phyloP scores from a whole-genome alignment of 2,888 invertebrate species.

The Aphelenchoides bicaudatus region DNA sequence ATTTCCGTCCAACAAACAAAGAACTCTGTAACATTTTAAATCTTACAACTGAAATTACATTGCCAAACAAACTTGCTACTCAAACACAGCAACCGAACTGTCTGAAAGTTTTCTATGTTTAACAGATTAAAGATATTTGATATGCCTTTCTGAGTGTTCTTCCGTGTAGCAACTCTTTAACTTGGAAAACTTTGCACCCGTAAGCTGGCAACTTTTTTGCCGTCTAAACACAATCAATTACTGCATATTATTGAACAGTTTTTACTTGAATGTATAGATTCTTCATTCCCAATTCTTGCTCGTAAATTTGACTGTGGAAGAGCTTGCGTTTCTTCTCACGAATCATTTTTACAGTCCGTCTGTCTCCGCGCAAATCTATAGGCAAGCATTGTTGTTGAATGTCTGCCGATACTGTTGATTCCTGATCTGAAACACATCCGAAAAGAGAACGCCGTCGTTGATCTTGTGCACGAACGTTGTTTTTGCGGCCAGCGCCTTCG shows the following conservation, averaged over 20 bases:
- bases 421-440: conserved; percentile 54
- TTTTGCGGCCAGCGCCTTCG: conserved; percentile 24
- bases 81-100: conserved; percentile 67
- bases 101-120: conserved; percentile 61
- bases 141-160: conserved; percentile 68
- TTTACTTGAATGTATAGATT: conserved; percentile 66
- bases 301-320: conserved; percentile 69
- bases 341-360: conserved; percentile 67
- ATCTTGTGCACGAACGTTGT: conserved; percentile 15
- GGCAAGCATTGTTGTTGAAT: conserved; percentile 67
- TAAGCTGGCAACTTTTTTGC: conserved; percentile 68
- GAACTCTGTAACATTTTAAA: no score
- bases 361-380: conserved; percentile 66
- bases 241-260: background rate
- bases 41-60: no score
- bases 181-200: conserved; percentile 68
- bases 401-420: conserved; percentile 63
- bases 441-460: conserved; percentile 28
- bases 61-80: no score
- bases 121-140: conserved; percentile 7
- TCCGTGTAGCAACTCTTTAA: conserved; percentile 68
- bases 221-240: conserved; percentile 61
- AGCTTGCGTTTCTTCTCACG: conserved; percentile 69
- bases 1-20: conserved; percentile 68
- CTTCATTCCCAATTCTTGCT: conserved; percentile 69